Conservation (phyloP, 1,140 invertebrate species). For the Ostrea denselamellosa region DNA sequence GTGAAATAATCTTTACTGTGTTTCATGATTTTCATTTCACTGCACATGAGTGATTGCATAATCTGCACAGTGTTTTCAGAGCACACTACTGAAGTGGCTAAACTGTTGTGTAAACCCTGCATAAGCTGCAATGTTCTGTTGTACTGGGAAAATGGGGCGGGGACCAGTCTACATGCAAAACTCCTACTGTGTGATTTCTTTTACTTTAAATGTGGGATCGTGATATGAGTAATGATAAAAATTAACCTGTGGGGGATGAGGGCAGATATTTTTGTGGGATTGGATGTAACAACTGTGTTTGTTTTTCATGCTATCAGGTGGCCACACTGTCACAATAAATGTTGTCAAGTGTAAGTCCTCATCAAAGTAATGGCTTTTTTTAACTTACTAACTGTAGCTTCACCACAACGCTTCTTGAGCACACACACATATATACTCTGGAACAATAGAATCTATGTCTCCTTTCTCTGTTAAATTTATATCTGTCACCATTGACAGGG, state of each 20-base stretch:
- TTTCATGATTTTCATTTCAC: background rate
- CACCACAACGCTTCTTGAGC: constrained; percentile 14
- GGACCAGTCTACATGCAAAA: background rate
- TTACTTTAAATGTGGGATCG: background rate
- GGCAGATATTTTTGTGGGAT: background rate
- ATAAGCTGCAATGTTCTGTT: background rate
- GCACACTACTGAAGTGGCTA: background rate
- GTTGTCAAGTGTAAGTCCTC: constrained; percentile 51
- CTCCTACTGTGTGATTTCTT: background rate
- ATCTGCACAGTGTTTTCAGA: background rate
- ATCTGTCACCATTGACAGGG: background rate
- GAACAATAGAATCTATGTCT: background rate
- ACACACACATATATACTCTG: background rate
- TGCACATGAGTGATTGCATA: constrained; percentile 8
- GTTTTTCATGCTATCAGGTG: constrained; percentile 44
- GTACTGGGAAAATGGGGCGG: background rate
- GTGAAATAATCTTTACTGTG: background rate
- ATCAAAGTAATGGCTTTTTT: background rate
- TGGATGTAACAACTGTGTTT: constrained; percentile 36
- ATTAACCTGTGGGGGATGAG: background rate
- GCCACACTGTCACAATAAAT: constrained; percentile 51
- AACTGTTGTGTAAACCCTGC: background rate
- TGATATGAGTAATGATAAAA: background rate
- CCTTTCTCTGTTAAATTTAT: background rate
- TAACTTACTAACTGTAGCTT: background rate